phyloP scores from a whole-genome alignment of 2,797 vertebrate species.

The Phataginus tricuspis region DNA sequence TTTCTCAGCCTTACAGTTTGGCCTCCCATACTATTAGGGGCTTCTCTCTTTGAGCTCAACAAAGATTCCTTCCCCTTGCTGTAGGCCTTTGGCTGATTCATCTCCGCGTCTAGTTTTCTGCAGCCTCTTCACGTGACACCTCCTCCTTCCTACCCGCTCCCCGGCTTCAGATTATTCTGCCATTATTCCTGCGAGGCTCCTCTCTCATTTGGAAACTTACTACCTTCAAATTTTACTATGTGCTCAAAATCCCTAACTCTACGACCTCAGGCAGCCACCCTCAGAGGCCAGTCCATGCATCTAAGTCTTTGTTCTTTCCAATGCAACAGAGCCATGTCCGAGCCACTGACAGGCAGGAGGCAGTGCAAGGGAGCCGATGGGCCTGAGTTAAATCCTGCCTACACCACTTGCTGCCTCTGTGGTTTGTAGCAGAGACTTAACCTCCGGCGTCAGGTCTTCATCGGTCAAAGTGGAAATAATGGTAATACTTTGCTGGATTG shows the following conservation, averaged over 20 bases:
- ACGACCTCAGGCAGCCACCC: neutral
- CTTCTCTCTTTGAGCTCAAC: neutral
- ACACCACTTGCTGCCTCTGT: neutral
- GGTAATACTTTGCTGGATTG: neutral
- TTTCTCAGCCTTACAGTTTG: neutral
- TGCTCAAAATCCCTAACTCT: neutral
- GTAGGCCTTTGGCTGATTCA: neutral
- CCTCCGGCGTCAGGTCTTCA: neutral
- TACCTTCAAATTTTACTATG: neutral
- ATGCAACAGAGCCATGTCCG: neutral
- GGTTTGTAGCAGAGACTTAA: neutral
- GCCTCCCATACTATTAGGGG: neutral
- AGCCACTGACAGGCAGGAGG: neutral
- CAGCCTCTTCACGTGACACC: accelerated
- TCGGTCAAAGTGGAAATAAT: neutral
- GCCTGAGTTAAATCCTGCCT: neutral
- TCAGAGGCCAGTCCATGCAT: neutral
- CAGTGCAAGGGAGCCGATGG: neutral
- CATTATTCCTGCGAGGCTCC: neutral
- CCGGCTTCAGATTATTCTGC: neutral
- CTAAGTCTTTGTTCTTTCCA: neutral
- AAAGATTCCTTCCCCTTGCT: neutral
- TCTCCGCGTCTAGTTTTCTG: neutral
- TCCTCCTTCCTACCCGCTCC: neutral
- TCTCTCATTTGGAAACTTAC: neutral